Evolutionary conservation across 2,888 invertebrate species (phyloP), one percentile per base, ranked within the genome.

Genomic region (Scrobipalpa atriplicella): DNA sequence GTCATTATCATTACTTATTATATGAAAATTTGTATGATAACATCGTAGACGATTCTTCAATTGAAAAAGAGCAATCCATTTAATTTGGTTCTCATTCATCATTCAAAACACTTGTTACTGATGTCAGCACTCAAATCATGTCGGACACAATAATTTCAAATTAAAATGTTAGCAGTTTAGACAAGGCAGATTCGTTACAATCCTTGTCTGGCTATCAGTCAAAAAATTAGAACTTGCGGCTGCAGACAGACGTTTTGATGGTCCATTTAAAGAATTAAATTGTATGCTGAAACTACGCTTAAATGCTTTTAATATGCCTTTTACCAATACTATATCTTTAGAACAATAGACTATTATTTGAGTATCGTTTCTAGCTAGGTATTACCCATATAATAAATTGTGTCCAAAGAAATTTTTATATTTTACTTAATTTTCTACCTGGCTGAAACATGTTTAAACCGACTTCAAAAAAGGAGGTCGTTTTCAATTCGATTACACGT

Each of bases 161-260:
- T 68, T 66, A 65, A 68, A 66, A 65, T 60, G 38, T 36, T 16
- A 60, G 60, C 36, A 16, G 11, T 47, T 64, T 54, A 43, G 65
- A 41, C 38, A 54, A 18, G 11, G 13, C 43, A 43, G 18, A 54
- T 54, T 54, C 54, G 18, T 54, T 60, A 60, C 18, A 29, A 60
- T 38, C 39, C 62, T 47, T 47, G n/a, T 47, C 47, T 16, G n/a
- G 47, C 47, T 47, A 47, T 47, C 47, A 47, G 60, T 66, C 62
- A 62, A 60, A 60, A 54, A 21, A 21, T 18, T 21, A 21, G 21
- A 21, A 9, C 19, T 54, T 54, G 54, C 8, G 10, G 54, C 18
- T 54, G 54, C 19, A 21, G 21, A 54, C 10, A 21, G 21, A 47
- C 47, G 8, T 43, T 43, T 43, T 43, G 3, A 47, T 47, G 13